Conservation (phyloP, 2,797 vertebrate species). For the Macropus fuliginosus region DNA sequence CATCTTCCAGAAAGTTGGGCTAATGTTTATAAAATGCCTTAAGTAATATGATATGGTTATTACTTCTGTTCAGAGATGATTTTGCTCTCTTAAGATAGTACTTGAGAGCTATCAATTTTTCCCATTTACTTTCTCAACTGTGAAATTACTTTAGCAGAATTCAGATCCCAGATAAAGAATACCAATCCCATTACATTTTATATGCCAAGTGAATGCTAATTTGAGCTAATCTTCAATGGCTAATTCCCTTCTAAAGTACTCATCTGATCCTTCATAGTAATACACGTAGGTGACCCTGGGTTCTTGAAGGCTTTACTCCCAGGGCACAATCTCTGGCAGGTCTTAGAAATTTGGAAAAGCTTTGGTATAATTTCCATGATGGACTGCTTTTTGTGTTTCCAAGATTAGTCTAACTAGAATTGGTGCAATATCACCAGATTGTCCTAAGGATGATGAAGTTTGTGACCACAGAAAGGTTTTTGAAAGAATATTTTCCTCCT, state of each 20-base stretch:
- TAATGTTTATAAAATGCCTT: neutral
- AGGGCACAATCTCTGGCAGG: neutral
- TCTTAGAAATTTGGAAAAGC: neutral
- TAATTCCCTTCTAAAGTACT: neutral
- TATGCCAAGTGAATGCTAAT: neutral
- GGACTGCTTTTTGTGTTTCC: neutral
- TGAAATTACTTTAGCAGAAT: neutral
- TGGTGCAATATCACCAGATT: neutral
- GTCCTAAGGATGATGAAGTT: neutral
- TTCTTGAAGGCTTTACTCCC: neutral
- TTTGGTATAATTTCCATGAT: neutral
- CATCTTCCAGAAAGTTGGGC: neutral
- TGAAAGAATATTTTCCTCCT: neutral
- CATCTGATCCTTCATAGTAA: neutral
- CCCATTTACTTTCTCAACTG: neutral
- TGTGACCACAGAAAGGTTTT: neutral
- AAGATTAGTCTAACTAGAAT: neutral
- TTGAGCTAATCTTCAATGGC: neutral
- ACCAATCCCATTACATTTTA: neutral
- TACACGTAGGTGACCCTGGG: neutral
- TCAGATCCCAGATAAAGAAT: neutral
- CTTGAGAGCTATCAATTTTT: neutral
- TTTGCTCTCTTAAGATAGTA: neutral
- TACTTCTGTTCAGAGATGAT: neutral
- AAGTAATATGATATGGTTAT: neutral